These are phyloP conservation scores for Podarcis muralis DNA, from an alignment of 2,113 vertebrate genomes.

Conservation along the genomic window DNA sequence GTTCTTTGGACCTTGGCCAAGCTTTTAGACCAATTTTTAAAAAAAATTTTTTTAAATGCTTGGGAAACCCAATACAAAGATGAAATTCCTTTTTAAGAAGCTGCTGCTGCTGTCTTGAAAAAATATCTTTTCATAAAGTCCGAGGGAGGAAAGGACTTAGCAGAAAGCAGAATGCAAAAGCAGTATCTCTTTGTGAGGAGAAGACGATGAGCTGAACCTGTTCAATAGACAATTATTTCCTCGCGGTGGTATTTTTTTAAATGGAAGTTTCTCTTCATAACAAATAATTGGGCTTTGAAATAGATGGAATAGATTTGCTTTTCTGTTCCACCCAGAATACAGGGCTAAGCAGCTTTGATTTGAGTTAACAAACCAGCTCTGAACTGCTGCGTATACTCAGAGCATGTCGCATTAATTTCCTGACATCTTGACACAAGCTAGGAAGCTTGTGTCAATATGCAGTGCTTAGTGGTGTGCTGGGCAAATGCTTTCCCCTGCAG, in stretches of 20 bases:
- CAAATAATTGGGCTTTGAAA: background rate
- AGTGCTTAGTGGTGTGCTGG: background rate
- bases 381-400: background rate
- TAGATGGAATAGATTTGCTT: background rate
- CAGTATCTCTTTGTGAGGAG: slow-evolving; percentile 2
- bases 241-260: background rate
- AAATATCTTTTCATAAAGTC: background rate
- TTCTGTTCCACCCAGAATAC: background rate
- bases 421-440: background rate
- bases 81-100: background rate
- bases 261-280: background rate
- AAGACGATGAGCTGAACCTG: background rate
- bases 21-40: background rate
- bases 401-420: slow-evolving; percentile 13
- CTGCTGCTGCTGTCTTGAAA: background rate
- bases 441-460: background rate
- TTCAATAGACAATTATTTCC: background rate
- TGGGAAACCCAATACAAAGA: background rate
- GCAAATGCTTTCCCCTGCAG: background rate
- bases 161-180: background rate
- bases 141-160: background rate
- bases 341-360: background rate
- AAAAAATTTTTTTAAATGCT: too few relatives aligned
- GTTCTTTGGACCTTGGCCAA: background rate
- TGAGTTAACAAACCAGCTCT: background rate